A percentile compares a stretch with the other conserved stretches of the same genome.
Evolutionary conservation across 2,888 invertebrate genomes (phyloP).

Genomic region (Myopa testacea): DNA sequence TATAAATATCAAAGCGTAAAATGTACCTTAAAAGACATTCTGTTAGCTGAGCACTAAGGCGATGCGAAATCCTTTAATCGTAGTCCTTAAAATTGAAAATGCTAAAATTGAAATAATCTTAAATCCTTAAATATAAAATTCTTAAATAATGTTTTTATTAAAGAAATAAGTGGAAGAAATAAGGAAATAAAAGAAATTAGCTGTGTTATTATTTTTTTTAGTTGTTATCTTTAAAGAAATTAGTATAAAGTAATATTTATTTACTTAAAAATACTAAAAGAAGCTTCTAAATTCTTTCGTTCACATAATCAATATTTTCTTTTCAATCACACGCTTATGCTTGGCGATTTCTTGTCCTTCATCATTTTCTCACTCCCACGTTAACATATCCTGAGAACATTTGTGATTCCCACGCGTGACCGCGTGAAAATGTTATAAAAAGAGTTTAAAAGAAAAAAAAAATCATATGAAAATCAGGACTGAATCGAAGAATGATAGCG

Average conservation of each 20-base stretch:
- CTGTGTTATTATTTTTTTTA: background rate
- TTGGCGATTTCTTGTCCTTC: background rate
- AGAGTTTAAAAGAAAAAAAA: background rate
- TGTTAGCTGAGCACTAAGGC: too few relatives aligned
- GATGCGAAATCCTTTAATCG: too few relatives aligned
- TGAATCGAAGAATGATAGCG: background rate
- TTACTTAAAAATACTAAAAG: background rate
- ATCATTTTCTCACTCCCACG: constrained; percentile 33
- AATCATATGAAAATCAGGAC: constrained; percentile 7
- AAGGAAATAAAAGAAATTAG: background rate
- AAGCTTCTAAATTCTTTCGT: too few relatives aligned
- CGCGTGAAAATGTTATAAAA: constrained; percentile 6
- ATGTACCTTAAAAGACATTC: too few relatives aligned
- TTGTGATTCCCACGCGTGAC: constrained; percentile 23
- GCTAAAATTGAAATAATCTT: too few relatives aligned
- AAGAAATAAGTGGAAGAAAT: background rate
- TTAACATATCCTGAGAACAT: constrained; percentile 21
- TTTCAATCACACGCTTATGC: too few relatives aligned
- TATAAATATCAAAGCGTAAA: too few relatives aligned
- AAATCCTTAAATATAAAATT: background rate
- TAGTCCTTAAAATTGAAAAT: too few relatives aligned
- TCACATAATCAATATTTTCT: too few relatives aligned
- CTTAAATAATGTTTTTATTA: background rate
- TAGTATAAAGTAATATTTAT: background rate
- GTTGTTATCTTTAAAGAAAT: background rate